Base-by-base conservation (phyloP, 2,113 vertebrate genomes). In the Ochotona curzoniae region DNA sequence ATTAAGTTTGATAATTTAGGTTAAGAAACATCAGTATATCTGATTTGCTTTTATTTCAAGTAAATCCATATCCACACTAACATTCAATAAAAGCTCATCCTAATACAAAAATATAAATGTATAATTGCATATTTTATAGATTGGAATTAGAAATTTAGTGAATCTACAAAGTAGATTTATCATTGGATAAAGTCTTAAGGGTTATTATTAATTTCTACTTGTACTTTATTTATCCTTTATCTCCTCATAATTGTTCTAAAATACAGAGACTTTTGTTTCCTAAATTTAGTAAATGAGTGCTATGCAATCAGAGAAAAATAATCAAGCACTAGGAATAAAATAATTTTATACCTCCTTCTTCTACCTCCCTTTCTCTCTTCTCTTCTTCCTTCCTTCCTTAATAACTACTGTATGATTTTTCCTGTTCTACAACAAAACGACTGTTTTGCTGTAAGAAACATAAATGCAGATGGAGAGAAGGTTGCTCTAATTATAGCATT, bases 211-310 rank as follows among this genome's bases (percentile, higher is more conserved):
- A 44, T 44, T 44, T 44, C 6, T 44, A 44, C 38, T 44, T 44
- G 38, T 44, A 44, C 38, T 75, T 81, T 86, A 35, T 54, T 61
- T 44, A 6, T 91, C 86, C 28, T 60, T 89, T 83, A 76, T 54
- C 13, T 66, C 54, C 30, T 87, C 47, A 67, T 9, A 85, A 61
- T 80, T 93, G 5, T 49, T 86, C 38, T 75, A 20, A 91, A 83
- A 75, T 20, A 83, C 21, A 93, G 47, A 30, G 38, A 70, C 57
- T 49, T 87, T 23, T 57, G 21, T 91, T 8, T 8, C 5, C 63
- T 86, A 85, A 95, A 87, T 71, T 51, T 69, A 67, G 32, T 25
- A 95, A 94, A 83, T 51, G n/a, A 89, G 10, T 4, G 23, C n/a
- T 79, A 3, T 44, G 18, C 38, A 1, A 7, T 86, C 75, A 94